phyloP scores from a whole-genome alignment of 2,888 invertebrate species.

The Phyllotreta striolata region DNA sequence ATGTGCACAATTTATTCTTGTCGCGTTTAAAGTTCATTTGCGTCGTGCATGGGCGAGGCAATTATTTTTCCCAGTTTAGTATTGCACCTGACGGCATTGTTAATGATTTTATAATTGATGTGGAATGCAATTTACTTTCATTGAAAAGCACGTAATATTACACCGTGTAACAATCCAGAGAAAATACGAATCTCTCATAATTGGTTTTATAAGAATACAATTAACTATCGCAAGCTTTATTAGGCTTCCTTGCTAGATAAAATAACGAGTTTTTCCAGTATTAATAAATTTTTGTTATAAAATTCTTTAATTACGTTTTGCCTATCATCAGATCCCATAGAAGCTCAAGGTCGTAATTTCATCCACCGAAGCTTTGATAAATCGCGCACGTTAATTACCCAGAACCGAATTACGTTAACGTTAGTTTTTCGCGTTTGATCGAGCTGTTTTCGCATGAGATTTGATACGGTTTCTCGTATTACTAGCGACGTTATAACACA shows the following conservation, averaged over 20 bases:
- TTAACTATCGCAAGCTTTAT: too few relatives aligned
- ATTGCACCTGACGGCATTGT: conserved; percentile 4
- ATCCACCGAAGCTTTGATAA: too few relatives aligned
- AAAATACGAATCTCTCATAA: conserved; percentile 14
- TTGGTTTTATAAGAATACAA: conserved; percentile 9
- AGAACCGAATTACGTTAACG: conserved; percentile 9
- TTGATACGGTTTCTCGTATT: conserved; percentile 25
- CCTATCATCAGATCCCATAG: too few relatives aligned
- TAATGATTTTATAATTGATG: conserved; percentile 6
- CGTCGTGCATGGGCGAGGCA: conserved; percentile 3
- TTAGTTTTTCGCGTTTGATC: conserved; percentile 18
- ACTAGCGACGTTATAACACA: conserved; percentile 4
- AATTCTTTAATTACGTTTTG: too few relatives aligned
- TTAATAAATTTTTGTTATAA: too few relatives aligned
- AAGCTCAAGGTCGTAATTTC: too few relatives aligned
- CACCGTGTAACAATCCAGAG: conserved; percentile 2
- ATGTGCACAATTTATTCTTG: conserved; percentile 1
- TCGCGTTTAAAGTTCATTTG: not conserved
- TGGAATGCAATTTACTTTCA: conserved; percentile 13
- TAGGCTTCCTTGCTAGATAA: too few relatives aligned
- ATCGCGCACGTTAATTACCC: too few relatives aligned
- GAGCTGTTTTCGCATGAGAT: conserved; percentile 14
- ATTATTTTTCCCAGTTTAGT: conserved; percentile 3
- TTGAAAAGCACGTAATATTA: not conserved
- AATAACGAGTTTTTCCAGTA: too few relatives aligned